phyloP scores from a whole-genome alignment of 1,140 invertebrate species.

The Ladona fulva region DNA sequence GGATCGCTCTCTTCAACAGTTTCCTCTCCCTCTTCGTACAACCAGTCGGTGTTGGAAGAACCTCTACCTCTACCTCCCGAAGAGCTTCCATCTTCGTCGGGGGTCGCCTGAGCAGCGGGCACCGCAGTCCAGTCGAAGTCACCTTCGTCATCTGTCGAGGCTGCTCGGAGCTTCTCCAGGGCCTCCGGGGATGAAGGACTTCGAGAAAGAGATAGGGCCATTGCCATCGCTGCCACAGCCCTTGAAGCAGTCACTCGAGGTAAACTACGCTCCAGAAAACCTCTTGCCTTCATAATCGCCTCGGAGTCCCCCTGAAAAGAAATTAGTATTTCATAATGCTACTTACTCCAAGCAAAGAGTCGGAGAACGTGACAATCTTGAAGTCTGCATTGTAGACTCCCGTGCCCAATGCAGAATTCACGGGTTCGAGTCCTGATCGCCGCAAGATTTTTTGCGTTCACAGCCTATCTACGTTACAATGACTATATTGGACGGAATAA shows the following conservation, averaged over 20 bases:
- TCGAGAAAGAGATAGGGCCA: constrained; percentile 44
- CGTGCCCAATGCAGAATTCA: too few species aligned
- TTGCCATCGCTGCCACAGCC: constrained; percentile 44
- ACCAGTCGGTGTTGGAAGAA: constrained; percentile 40
- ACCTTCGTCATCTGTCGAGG: constrained; percentile 51
- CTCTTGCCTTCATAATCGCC: constrained; percentile 40
- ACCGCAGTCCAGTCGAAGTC: constrained; percentile 46
- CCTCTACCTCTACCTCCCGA: constrained; percentile 1
- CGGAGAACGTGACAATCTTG: too few species aligned
- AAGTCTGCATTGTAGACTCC: too few species aligned
- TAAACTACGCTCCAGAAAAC: constrained; percentile 45
- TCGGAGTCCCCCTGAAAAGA: constrained; percentile 39
- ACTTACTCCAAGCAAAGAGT: too few species aligned
- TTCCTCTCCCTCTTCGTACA: constrained; percentile 35
- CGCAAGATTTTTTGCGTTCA: too few species aligned
- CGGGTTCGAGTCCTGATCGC: too few species aligned
- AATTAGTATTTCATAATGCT: too few species aligned
- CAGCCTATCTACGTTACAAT: too few species aligned
- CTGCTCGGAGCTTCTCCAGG: constrained; percentile 43
- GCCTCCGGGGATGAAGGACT: constrained; percentile 45
- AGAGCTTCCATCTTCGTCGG: constrained; percentile 13
- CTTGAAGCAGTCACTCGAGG: constrained; percentile 42
- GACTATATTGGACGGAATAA: too few species aligned
- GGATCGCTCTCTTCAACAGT: neutral
- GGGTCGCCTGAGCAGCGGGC: neutral